Conservation (phyloP, 2,888 invertebrate genomes). For the Meteorus cinctellus region DNA sequence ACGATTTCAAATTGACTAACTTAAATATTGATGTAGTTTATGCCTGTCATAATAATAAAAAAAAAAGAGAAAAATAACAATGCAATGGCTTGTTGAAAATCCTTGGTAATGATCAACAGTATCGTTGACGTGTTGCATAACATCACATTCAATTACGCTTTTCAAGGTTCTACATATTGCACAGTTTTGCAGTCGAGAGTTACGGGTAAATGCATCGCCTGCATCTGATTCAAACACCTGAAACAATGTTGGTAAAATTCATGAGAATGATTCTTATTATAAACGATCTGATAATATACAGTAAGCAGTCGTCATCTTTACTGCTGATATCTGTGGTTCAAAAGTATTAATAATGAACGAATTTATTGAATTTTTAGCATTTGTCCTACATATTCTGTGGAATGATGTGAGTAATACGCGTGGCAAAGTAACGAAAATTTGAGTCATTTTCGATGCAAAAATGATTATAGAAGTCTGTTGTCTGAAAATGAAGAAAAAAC, state of each 20-base stretch:
- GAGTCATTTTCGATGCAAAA: neutral
- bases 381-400: neutral
- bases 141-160: conserved; percentile 40
- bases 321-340: no score
- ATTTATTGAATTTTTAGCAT: no score
- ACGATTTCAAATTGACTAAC: no score
- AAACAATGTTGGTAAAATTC: neutral
- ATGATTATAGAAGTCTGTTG: neutral
- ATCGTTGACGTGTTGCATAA: conserved; percentile 40
- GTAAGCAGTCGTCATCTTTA: no score
- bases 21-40: neutral
- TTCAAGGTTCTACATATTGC: conserved; percentile 40
- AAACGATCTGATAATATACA: no score
- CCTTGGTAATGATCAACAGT: conserved; percentile 29
- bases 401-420: neutral
- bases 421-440: neutral
- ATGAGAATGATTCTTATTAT: no score
- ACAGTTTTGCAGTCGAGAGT: conserved; percentile 17
- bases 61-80: conserved; percentile 20
- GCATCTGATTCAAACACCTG: neutral
- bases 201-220: neutral
- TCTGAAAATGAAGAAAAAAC: neutral
- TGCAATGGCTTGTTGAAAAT: conserved; percentile 9
- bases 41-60: neutral
- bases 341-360: no score